Conservation (phyloP, 2,113 vertebrate species). For the Phrynosoma platyrhinos region DNA sequence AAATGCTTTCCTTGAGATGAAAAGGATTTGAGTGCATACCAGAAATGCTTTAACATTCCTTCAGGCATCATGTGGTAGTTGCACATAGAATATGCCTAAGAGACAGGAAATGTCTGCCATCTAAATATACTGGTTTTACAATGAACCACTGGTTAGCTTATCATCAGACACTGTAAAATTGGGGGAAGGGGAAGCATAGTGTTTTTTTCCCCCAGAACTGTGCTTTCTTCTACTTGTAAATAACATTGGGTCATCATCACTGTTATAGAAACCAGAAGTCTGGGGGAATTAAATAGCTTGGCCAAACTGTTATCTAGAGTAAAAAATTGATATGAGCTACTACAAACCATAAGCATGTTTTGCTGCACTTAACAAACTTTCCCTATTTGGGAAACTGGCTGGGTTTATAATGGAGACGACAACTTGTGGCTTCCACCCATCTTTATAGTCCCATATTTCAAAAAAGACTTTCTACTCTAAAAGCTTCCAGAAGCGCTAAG, state of each 20-base stretch:
- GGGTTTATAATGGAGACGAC: neutral
- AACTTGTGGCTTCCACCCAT: neutral
- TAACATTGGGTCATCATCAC: neutral
- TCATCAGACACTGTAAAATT: conserved; percentile 1
- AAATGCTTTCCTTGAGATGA: conserved; percentile 62
- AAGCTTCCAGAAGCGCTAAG: too few relatives aligned
- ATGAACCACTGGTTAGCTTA: neutral
- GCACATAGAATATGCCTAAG: neutral
- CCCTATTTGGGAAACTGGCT: neutral
- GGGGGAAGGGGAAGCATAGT: neutral
- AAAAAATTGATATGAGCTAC: conserved; percentile 11
- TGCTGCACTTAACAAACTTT: conserved; percentile 22
- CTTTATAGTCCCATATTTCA: too few relatives aligned
- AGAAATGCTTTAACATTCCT: conserved; percentile 52
- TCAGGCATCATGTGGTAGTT: conserved; percentile 50
- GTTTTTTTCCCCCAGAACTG: neutral
- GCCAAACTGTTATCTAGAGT: neutral
- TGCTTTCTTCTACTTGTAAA: conserved; percentile 15
- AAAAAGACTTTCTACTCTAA: too few relatives aligned
- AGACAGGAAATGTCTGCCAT: neutral
- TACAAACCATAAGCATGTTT: neutral
- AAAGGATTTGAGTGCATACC: conserved; percentile 54
- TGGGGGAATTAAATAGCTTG: conserved; percentile 15
- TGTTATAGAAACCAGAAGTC: neutral
- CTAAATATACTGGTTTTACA: conserved; percentile 6